Base-by-base conservation (phyloP, 2,888 invertebrate genomes). In the Eumerus sabulonum region DNA sequence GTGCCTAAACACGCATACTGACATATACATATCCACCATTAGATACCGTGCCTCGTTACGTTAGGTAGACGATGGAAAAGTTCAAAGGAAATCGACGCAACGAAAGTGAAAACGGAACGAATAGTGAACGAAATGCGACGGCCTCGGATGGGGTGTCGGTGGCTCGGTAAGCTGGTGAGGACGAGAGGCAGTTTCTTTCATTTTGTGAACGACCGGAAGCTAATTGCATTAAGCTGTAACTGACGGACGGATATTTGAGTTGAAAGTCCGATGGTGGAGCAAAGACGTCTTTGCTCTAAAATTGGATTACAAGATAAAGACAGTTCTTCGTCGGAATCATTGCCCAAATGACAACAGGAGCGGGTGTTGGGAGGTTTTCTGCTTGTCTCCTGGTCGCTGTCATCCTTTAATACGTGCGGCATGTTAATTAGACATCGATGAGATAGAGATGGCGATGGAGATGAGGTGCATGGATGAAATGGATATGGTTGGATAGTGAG, bases 161-260 rank as follows among this genome's bases (percentile, higher is more conserved):
- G 27, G 64, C 45, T 11, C 2, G 13, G 17, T 38, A 47, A 38
- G n/a, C 19, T n/a, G 27, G 36, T 40, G 54, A 35, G 38, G 18
- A 11, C 17, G 48, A 44, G 48, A 56, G 48, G 48, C 56, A 62
- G 42, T 35, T 51, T 68, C 53, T 73, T 67, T 57, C 45, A 45
- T 54, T 68, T 68, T 27, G 67, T 40, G 48, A 50, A 56, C 77
- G 62, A 77, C 77, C 77, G 77, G 77, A 77, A 77, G 67, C 73
- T 53, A 77, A 68, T 73, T 68, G 67, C 57, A 63, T 62, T 76
- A 56, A 45, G n/a, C 36, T 56, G 42, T 16, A 53, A 62, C 9
- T 71, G 71, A 53, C 54, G 60, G 45, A 45, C 40, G 56, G 56
- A 66, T 63, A 57, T 44, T 60, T 18, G 12, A 18, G 57, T 40